Evolutionary conservation across 1,140 invertebrate species (phyloP).

Genomic region (Olivierus martensii): DNA sequence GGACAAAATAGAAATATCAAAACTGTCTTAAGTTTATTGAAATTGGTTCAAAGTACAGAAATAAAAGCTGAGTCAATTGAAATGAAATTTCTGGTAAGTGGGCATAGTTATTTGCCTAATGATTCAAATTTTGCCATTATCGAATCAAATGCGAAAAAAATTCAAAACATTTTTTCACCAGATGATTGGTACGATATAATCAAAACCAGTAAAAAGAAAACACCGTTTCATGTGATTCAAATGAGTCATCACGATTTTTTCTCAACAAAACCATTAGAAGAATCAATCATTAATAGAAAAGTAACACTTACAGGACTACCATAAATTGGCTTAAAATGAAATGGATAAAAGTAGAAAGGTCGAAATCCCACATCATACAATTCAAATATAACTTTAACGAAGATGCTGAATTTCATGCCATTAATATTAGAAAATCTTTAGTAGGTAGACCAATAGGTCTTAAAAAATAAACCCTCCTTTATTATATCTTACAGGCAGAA

Average conservation of each 20-base stretch:
- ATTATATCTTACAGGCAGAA: neutral
- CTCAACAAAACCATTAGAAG: neutral
- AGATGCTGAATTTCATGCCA: constrained; percentile 1
- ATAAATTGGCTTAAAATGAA: constrained; percentile 2
- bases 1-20: constrained; percentile 5
- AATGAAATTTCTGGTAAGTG: constrained; percentile 2
- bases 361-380: neutral
- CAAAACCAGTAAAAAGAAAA: constrained; percentile 1
- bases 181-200: neutral
- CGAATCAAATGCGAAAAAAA: neutral
- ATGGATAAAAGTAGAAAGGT: neutral
- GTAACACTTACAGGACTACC: neutral
- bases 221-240: constrained; percentile 1
- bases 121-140: neutral
- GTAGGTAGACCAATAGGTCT: neutral
- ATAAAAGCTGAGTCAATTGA: constrained; percentile 1
- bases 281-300: neutral
- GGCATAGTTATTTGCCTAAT: constrained; percentile 1
- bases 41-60: constrained; percentile 2
- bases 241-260: neutral
- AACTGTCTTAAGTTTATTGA: constrained; percentile 5
- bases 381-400: constrained; percentile 1
- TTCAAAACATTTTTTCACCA: constrained; percentile 1
- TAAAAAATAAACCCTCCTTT: constrained; percentile 1
- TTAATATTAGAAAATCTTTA: neutral